Evolutionary conservation across 2,797 vertebrate genomes (phyloP).

Genomic region (Borostomias antarcticus): DNA sequence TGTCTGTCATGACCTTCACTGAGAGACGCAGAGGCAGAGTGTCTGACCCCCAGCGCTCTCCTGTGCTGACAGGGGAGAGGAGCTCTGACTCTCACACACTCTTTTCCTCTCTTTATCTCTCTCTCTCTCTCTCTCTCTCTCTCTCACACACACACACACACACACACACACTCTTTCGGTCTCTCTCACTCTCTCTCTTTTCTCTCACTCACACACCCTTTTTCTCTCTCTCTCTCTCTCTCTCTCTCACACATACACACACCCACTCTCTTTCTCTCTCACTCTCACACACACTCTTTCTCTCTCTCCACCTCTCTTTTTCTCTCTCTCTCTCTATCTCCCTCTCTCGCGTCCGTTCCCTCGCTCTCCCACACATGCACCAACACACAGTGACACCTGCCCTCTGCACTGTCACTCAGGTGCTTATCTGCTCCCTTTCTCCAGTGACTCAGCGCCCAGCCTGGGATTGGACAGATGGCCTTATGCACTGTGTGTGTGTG

Average conservation of each 20-base stretch:
- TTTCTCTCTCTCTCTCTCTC: no score
- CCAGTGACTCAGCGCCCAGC: constrained; percentile 9
- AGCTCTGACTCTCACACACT: not conserved
- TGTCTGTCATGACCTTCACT: constrained; percentile 58
- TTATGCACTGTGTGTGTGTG: not conserved
- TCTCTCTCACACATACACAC: not conserved
- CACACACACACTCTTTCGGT: not conserved
- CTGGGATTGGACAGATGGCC: constrained; percentile 14
- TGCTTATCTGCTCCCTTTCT: constrained; percentile 12
- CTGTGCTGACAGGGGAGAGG: not conserved
- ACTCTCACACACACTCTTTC: not conserved
- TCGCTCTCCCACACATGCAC: no score
- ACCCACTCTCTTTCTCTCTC: not conserved
- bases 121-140: constrained; percentile 1
- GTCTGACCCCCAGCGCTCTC: not conserved
- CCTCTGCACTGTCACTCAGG: not conserved
- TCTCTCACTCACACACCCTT: no score
- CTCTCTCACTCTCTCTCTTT: not conserved
- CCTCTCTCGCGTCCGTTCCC: no score
- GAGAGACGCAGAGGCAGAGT: constrained; percentile 10
- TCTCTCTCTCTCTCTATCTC: no score
- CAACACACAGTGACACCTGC: no score
- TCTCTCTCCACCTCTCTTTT: no score
- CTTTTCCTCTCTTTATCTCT: not conserved
- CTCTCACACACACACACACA: constrained; percentile 1